A percentile compares a stretch with the other conserved stretches of the same genome.
Evolutionary conservation across 2,797 vertebrate species (phyloP).

Genomic region (Siniperca obscura): DNA sequence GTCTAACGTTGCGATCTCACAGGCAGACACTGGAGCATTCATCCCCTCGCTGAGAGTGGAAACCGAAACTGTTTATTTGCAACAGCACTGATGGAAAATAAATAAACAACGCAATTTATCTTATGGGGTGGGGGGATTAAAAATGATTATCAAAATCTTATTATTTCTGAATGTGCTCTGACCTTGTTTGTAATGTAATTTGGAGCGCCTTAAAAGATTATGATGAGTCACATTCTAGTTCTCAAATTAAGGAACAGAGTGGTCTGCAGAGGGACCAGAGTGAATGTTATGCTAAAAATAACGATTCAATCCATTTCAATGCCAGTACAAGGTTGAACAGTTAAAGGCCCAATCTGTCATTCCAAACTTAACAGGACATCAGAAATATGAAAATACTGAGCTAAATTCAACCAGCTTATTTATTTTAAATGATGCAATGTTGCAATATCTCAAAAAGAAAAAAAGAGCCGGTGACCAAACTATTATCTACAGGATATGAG

Average conservation of each 20-base stretch:
- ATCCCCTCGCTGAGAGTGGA: conserved; percentile 45
- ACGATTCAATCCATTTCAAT: conserved; percentile 55
- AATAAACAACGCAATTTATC: conserved; percentile 66
- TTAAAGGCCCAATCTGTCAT: conserved; percentile 42
- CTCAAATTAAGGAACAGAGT: conserved; percentile 60
- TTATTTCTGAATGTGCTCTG: conserved; percentile 75
- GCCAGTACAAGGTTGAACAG: conserved; percentile 58
- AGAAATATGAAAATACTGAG: conserved; percentile 9
- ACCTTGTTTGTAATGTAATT: conserved; percentile 81
- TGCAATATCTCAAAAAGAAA: neutral
- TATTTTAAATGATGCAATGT: conserved; percentile 3
- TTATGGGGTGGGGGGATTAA: conserved; percentile 64
- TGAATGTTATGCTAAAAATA: conserved; percentile 56
- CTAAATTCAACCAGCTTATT: conserved; percentile 3
- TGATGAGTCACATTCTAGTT: conserved; percentile 65
- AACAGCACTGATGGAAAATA: conserved; percentile 57
- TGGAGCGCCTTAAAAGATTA: conserved; percentile 78
- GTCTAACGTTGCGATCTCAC: conserved; percentile 40
- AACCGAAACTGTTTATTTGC: conserved; percentile 62
- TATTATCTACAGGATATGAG: neutral
- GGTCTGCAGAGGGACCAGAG: conserved; percentile 38
- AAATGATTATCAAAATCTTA: conserved; percentile 74
- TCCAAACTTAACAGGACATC: conserved; percentile 10
- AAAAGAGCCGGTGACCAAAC: neutral
- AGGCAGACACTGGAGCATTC: conserved; percentile 34